phyloP scores from a whole-genome alignment of 2,113 vertebrate genomes.

The Notiomystis cincta region DNA sequence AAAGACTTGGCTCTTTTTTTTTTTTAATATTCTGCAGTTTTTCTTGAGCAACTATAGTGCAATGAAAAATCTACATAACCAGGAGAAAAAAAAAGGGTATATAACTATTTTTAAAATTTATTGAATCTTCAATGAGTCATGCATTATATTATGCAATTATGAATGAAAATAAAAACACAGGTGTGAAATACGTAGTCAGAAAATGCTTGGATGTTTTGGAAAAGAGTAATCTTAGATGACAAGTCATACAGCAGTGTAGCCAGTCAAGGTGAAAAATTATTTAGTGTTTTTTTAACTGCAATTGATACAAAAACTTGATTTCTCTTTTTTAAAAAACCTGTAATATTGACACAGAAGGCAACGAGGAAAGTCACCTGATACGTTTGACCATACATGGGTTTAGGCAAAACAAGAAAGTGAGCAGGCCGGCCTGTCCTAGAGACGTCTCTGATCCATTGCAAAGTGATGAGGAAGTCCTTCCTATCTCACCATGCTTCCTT shows the following conservation, averaged over 20 bases:
- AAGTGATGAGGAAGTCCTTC: background rate
- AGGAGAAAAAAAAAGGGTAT: background rate
- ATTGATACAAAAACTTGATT: background rate
- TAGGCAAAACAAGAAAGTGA: background rate
- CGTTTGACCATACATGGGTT: background rate
- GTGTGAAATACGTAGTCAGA: background rate
- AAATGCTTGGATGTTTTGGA: background rate
- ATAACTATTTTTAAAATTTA: background rate
- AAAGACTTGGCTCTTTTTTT: background rate
- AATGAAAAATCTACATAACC: background rate
- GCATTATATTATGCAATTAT: background rate
- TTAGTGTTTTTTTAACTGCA: background rate
- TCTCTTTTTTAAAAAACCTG: background rate
- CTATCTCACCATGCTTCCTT: background rate
- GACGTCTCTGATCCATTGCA: background rate
- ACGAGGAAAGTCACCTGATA: background rate
- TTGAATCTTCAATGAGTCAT: background rate
- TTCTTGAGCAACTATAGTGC: background rate
- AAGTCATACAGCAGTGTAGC: background rate
- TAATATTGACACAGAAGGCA: background rate
- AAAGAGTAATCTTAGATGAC: background rate
- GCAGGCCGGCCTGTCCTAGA: background rate
- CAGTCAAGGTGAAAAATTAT: background rate
- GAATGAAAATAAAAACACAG: background rate
- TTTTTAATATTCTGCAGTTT: background rate